These are phyloP conservation scores for Ornithoptera alexandrae DNA, from an alignment of 2,888 invertebrate genomes.

Conservation along the genomic window DNA sequence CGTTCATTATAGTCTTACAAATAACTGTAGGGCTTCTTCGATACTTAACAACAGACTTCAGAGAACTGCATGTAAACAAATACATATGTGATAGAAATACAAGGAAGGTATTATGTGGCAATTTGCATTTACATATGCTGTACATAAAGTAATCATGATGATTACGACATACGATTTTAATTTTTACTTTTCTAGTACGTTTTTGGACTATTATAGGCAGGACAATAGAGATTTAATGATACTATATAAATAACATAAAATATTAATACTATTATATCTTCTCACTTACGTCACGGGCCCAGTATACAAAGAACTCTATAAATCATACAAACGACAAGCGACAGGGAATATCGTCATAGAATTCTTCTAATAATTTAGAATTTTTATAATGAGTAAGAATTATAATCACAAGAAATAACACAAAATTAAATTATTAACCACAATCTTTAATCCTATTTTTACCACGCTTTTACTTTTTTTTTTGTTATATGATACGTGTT, in stretches of 20 bases:
- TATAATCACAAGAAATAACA: no score
- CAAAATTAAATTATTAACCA: no score
- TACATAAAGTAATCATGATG: background rate
- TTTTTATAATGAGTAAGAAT: no score
- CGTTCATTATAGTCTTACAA: conserved; percentile 19
- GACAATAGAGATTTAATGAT: background rate
- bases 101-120: background rate
- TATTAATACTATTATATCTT: no score
- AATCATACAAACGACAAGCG: no score
- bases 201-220: background rate
- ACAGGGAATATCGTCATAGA: no score
- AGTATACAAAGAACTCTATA: no score
- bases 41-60: conserved; percentile 40
- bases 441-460: no score
- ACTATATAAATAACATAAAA: background rate
- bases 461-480: no score
- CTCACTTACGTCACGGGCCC: no score
- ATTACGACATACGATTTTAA: background rate
- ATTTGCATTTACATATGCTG: background rate
- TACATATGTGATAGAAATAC: background rate
- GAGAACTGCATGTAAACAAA: conserved; percentile 2
- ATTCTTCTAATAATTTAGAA: no score
- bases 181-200: background rate
- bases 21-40: conserved; percentile 42
- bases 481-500: no score